These are phyloP conservation scores for Nasonia longicornis DNA, from an alignment of 1,140 invertebrate genomes.

Conservation along the genomic window DNA sequence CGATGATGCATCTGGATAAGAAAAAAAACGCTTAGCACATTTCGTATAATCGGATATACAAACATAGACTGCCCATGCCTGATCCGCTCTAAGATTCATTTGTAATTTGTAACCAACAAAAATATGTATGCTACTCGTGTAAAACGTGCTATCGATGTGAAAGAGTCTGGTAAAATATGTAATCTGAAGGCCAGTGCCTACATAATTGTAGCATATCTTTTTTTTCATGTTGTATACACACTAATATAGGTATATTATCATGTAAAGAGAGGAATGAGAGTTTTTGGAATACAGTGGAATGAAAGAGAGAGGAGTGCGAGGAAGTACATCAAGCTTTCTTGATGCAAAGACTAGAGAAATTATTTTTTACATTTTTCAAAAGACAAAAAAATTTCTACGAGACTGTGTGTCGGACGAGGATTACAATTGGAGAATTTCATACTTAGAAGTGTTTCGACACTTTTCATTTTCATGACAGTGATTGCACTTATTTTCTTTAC, in stretches of 20 bases:
- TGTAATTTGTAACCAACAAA: not conserved
- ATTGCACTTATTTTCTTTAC: not conserved
- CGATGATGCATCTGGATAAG: not conserved
- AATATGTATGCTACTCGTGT: conserved; percentile 28
- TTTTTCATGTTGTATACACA: conserved; percentile 1
- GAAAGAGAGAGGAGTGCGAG: not conserved
- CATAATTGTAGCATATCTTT: conserved; percentile 31
- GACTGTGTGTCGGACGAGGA: too few relatives aligned
- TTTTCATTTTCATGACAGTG: not conserved
- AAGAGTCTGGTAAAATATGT: conserved; percentile 13
- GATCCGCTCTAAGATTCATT: not conserved
- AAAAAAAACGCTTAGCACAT: not conserved
- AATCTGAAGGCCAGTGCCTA: conserved; percentile 28
- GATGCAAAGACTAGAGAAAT: conserved; percentile 3
- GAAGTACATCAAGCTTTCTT: not conserved
- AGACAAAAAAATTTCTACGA: not conserved
- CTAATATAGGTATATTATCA: not conserved
- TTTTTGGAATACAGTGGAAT: too few relatives aligned
- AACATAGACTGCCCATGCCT: conserved; percentile 13
- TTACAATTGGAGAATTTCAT: not conserved
- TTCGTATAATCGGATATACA: not conserved
- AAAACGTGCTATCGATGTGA: conserved; percentile 31
- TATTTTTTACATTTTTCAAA: conserved; percentile 43
- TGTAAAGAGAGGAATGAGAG: not conserved
- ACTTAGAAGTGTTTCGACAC: not conserved